Conservation (phyloP, 2,797 vertebrate genomes). For the Pangasius mekongensis region DNA sequence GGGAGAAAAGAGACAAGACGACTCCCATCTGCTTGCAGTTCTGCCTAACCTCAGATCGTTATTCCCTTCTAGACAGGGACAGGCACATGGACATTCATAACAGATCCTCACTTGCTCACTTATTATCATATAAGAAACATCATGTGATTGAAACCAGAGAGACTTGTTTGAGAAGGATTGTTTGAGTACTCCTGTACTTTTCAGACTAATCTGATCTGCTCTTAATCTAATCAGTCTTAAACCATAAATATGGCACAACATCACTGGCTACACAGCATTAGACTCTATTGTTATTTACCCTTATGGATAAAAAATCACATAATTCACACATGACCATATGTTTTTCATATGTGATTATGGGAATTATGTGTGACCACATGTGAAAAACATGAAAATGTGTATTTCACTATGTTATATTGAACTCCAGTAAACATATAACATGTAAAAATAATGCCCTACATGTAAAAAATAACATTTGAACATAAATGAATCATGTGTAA, state of each 20-base stretch:
- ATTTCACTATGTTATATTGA: background rate
- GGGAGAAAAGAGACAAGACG: conserved; percentile 66
- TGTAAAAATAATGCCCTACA: background rate
- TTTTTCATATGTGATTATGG: background rate
- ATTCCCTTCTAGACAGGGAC: conserved; percentile 42
- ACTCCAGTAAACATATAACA: background rate
- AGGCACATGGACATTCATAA: background rate
- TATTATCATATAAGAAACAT: background rate
- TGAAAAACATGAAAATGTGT: background rate
- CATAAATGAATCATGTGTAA: background rate
- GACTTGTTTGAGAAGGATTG: conserved; percentile 14
- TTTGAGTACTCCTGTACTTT: conserved; percentile 16
- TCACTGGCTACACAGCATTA: background rate
- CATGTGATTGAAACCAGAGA: background rate
- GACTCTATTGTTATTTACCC: background rate
- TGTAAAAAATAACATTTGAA: background rate
- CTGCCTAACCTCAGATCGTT: conserved; percentile 57
- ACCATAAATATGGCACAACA: background rate
- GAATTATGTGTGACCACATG: background rate
- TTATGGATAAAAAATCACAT: background rate
- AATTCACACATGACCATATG: background rate
- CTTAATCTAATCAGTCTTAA: background rate
- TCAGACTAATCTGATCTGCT: conserved; percentile 4
- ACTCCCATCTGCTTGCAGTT: conserved; percentile 68
- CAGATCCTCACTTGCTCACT: background rate